Percentiles rank a stretch among this genome's conserved stretches.
phyloP scores from a whole-genome alignment of 2,888 invertebrate species.

The Neuroscelio doddi region DNA sequence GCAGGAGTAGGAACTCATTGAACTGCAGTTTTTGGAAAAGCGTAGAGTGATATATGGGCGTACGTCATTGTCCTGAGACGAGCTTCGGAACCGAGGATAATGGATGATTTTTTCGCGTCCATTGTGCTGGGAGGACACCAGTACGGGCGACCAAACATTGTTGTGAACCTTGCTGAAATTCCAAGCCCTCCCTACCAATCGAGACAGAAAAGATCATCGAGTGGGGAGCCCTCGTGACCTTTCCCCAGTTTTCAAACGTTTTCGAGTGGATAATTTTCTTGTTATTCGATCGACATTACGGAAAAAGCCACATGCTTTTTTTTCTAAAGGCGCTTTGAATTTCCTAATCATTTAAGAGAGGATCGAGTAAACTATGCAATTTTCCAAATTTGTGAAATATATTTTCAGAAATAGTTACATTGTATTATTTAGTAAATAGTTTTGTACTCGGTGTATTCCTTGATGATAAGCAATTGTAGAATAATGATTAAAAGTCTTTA shows the following conservation, averaged over 20 bases:
- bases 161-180: conserved; percentile 57
- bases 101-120: conserved; percentile 71
- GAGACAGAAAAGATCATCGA: conserved; percentile 19
- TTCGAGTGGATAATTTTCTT: conserved; percentile 71
- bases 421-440: too few relatives aligned
- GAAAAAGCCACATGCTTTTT: conserved; percentile 38
- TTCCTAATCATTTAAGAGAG: too few relatives aligned
- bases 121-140: conserved; percentile 63
- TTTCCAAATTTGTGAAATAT: too few relatives aligned
- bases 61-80: conserved; percentile 60
- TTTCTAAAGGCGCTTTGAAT: too few relatives aligned
- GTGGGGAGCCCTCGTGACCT: conserved; percentile 25
- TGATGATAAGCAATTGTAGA: too few relatives aligned
- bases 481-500: too few relatives aligned
- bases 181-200: conserved; percentile 41
- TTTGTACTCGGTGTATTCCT: too few relatives aligned
- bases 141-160: conserved; percentile 57
- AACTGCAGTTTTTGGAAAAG: conserved; percentile 66
- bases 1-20: conserved; percentile 52
- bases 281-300: conserved; percentile 68
- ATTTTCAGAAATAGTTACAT: too few relatives aligned
- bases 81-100: conserved; percentile 60
- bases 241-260: conserved; percentile 40
- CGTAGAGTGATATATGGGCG: conserved; percentile 70
- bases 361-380: too few relatives aligned